Conservation (phyloP, 2,113 vertebrate genomes). For the Ploceus nigricollis region DNA sequence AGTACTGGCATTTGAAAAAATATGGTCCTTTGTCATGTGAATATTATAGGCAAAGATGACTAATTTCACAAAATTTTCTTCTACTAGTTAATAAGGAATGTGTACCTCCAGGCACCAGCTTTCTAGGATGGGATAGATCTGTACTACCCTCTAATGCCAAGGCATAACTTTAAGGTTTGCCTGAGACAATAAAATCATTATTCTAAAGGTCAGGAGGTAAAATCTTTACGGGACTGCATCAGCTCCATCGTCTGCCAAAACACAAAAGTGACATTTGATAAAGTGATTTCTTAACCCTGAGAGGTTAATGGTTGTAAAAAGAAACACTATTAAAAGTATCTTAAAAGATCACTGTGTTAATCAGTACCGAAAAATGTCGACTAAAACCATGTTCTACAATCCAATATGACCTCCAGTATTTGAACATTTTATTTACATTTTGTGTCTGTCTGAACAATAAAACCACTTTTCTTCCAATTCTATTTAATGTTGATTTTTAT, state of each 20-base stretch:
- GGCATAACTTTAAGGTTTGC: background rate
- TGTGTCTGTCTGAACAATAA: background rate
- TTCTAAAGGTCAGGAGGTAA: background rate
- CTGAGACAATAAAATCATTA: background rate
- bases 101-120: background rate
- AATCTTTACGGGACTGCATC: background rate
- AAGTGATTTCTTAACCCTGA: background rate
- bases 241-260: background rate
- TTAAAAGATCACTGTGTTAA: background rate
- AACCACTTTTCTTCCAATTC: background rate
- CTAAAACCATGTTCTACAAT: background rate
- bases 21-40: background rate
- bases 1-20: background rate
- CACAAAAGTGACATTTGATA: background rate
- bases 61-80: background rate
- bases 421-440: background rate
- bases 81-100: background rate
- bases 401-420: background rate
- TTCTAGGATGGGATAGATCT: background rate
- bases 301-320: background rate
- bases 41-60: background rate
- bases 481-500: constrained; percentile 17
- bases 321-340: background rate
- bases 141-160: background rate
- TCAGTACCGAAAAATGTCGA: background rate